phyloP scores from a whole-genome alignment of 2,797 vertebrate species.

The Echeneis naucrates region DNA sequence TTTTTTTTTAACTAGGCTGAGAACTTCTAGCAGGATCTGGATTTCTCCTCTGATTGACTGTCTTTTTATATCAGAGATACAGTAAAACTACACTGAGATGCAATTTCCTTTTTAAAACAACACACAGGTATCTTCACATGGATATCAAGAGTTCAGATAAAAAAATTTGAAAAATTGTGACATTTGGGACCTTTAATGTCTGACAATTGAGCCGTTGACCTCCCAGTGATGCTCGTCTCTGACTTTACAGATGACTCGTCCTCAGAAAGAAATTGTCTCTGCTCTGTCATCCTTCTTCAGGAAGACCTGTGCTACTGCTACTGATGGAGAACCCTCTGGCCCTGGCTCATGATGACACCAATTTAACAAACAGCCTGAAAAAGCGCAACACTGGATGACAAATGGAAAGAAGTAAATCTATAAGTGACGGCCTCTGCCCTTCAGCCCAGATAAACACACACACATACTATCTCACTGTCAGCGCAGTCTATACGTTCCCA shows the following conservation, averaged over 20 bases:
- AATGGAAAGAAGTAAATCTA: conserved; percentile 43
- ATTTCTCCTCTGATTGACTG: too few species aligned
- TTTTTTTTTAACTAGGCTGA: too few species aligned
- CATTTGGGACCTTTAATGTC: too few species aligned
- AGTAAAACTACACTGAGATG: too few species aligned
- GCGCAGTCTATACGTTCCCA: neutral
- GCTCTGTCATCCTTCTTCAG: conserved; percentile 11
- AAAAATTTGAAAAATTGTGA: too few species aligned
- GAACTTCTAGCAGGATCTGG: too few species aligned
- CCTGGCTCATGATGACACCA: conserved; percentile 22
- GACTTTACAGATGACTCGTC: conserved; percentile 26
- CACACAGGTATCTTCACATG: too few species aligned
- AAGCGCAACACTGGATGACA: conserved; percentile 27
- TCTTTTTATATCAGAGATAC: too few species aligned
- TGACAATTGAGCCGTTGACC: conserved; percentile 4
- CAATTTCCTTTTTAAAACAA: too few species aligned
- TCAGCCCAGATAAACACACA: conserved; percentile 25
- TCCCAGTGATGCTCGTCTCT: conserved; percentile 11
- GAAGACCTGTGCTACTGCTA: conserved; percentile 21
- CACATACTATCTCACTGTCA: neutral
- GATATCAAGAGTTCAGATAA: too few species aligned
- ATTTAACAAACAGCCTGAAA: conserved; percentile 40
- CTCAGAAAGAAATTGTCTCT: conserved; percentile 11
- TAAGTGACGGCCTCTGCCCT: conserved; percentile 28
- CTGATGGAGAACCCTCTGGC: conserved; percentile 32